phyloP scores from a whole-genome alignment of 2,113 vertebrate genomes.

The Atractosteus spatula region DNA sequence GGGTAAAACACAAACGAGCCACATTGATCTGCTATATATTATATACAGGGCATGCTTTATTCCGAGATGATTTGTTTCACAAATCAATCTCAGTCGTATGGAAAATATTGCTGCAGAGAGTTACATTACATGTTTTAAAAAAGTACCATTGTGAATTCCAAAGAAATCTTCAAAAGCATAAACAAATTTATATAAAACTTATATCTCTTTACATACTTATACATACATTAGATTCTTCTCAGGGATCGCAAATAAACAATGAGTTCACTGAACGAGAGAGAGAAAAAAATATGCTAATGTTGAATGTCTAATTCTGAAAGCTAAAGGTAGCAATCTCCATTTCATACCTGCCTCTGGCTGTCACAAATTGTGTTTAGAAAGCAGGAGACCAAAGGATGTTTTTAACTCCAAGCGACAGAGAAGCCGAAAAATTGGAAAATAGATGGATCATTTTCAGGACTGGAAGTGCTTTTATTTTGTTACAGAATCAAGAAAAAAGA shows the following conservation, averaged over 20 bases:
- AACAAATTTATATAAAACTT: no score
- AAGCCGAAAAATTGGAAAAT: neutral
- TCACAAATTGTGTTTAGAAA: constrained; percentile 13
- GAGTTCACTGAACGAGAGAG: constrained; percentile 20
- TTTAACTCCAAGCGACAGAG: constrained; percentile 8
- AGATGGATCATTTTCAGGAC: constrained; percentile 12
- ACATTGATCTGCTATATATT: no score
- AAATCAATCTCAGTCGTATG: no score
- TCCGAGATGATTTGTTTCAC: no score
- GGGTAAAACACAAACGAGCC: no score
- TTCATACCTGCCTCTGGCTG: constrained; percentile 3
- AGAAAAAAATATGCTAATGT: constrained; percentile 18
- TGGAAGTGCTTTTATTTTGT: constrained; percentile 7
- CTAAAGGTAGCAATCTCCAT: neutral
- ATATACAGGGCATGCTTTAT: no score
- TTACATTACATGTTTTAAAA: no score
- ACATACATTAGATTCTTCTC: no score
- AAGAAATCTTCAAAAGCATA: no score
- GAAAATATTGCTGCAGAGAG: no score
- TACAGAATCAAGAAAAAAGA: constrained; percentile 20
- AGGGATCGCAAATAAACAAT: constrained; percentile 19
- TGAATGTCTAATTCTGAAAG: constrained; percentile 14
- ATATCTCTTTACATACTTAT: no score
- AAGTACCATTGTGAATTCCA: no score
- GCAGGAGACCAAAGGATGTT: constrained; percentile 20